Percentiles rank a stretch among this genome's conserved stretches.
Conservation (phyloP, 2,113 vertebrate genomes). For the Grus americana region DNA sequence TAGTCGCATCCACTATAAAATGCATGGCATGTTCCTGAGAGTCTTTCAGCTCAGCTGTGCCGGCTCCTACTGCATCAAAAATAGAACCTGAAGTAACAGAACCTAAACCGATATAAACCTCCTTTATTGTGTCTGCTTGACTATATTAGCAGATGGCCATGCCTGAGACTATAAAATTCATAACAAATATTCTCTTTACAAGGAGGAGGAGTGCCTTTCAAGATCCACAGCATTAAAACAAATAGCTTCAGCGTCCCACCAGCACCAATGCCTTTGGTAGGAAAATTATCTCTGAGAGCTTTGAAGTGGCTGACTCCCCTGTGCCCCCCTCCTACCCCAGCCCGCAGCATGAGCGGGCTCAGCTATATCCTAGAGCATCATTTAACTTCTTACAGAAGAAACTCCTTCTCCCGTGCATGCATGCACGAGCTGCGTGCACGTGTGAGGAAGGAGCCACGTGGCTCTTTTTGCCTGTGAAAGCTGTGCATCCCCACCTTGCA, state of each 20-base stretch:
- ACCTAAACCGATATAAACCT: slow-evolving; percentile 34
- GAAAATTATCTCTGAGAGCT: neutral
- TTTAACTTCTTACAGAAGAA: neutral
- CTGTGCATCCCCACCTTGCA: neutral
- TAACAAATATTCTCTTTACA: slow-evolving; percentile 4
- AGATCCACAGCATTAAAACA: neutral
- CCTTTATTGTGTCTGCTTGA: slow-evolving; percentile 19
- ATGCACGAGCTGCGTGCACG: neutral
- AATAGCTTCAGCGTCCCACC: neutral
- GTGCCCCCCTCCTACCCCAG: neutral
- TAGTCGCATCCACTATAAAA: neutral
- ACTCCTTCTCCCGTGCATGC: neutral
- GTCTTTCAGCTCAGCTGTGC: slow-evolving; percentile 45
- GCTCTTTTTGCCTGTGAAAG: neutral
- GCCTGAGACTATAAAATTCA: neutral
- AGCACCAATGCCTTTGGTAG: neutral
- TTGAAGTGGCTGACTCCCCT: neutral
- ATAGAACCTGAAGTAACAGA: slow-evolving; percentile 18
- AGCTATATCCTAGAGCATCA: neutral
- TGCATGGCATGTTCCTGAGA: neutral
- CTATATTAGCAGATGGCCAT: slow-evolving; percentile 55
- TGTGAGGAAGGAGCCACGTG: neutral
- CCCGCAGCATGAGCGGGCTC: accelerated
- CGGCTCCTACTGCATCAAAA: neutral
- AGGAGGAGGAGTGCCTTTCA: neutral